Percentiles rank a stretch among this genome's conserved stretches.
These are phyloP conservation scores for Oncorhynchus clarkii DNA, from an alignment of 2,113 vertebrate species.

Conservation along the genomic window DNA sequence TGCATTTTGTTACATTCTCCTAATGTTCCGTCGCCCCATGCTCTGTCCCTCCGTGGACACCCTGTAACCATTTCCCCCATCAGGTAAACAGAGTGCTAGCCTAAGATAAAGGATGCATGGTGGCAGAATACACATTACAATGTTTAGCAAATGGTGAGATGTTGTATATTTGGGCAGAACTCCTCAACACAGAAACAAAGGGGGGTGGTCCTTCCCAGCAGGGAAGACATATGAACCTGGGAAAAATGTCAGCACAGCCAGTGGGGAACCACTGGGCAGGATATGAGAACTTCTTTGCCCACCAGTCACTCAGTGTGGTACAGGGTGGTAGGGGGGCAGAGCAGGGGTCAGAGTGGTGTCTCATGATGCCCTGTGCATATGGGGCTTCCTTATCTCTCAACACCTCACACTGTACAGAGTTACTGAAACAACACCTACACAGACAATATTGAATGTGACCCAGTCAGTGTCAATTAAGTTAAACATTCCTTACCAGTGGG, in stretches of 20 bases:
- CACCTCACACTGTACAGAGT: too few relatives aligned
- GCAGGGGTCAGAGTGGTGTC: too few relatives aligned
- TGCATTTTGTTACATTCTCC: background rate
- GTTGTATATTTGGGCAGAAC: background rate
- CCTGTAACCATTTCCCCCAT: background rate
- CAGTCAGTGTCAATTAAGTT: too few relatives aligned
- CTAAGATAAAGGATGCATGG: too few relatives aligned
- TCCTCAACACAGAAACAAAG: background rate
- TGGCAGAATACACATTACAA: background rate
- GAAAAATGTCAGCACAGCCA: conserved; percentile 30
- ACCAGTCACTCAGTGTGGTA: conserved; percentile 23
- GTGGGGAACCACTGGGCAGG: conserved; percentile 47
- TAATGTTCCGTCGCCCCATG: background rate
- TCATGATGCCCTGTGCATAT: too few relatives aligned
- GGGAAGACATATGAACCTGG: conserved; percentile 27
- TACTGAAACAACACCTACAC: too few relatives aligned
- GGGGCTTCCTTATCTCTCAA: too few relatives aligned
- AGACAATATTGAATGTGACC: too few relatives aligned
- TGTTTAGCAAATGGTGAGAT: background rate
- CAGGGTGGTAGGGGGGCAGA: conserved; percentile 19
- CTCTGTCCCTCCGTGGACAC: background rate
- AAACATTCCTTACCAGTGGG: too few relatives aligned
- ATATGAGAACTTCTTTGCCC: conserved; percentile 56
- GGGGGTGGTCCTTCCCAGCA: conserved; percentile 2
- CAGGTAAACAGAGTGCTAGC: background rate